Percentiles rank a stretch among this genome's conserved stretches.
Conservation (phyloP, 2,888 invertebrate genomes). For the Steinernema scapterisci region DNA sequence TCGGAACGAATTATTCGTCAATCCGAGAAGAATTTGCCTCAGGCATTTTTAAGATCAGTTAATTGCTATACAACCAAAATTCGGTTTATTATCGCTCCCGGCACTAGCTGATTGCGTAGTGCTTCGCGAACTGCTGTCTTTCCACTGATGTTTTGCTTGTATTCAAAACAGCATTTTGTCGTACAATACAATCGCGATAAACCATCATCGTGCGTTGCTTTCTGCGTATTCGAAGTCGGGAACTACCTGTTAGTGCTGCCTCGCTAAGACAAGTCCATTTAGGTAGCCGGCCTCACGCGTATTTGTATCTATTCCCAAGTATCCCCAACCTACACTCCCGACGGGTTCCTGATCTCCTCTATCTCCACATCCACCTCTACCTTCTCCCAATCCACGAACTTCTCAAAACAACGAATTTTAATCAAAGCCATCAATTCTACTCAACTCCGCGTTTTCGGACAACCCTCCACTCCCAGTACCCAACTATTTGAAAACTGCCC, state of each 20-base stretch:
- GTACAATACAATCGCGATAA: neutral
- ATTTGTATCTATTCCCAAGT: neutral
- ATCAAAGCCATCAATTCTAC: neutral
- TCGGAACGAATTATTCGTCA: neutral
- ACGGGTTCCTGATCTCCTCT: constrained; percentile 20
- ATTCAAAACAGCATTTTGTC: neutral
- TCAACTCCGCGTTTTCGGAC: neutral
- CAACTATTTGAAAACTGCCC: neutral
- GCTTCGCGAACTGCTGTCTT: neutral
- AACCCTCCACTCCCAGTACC: neutral
- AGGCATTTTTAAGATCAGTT: constrained; percentile 3
- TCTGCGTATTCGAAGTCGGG: neutral
- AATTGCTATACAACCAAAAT: constrained; percentile 19
- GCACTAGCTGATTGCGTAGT: neutral
- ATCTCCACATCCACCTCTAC: neutral
- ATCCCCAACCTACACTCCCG: neutral
- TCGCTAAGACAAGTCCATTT: neutral
- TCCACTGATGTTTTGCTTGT: neutral
- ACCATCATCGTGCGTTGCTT: neutral
- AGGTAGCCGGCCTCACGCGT: constrained; percentile 4
- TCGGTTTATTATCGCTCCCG: neutral
- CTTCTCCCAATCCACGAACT: neutral
- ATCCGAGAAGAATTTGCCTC: constrained; percentile 13
- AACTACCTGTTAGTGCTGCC: neutral
- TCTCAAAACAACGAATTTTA: neutral